Base-by-base conservation (phyloP, 2,113 vertebrate genomes). In the Phyllostomus discolor region DNA sequence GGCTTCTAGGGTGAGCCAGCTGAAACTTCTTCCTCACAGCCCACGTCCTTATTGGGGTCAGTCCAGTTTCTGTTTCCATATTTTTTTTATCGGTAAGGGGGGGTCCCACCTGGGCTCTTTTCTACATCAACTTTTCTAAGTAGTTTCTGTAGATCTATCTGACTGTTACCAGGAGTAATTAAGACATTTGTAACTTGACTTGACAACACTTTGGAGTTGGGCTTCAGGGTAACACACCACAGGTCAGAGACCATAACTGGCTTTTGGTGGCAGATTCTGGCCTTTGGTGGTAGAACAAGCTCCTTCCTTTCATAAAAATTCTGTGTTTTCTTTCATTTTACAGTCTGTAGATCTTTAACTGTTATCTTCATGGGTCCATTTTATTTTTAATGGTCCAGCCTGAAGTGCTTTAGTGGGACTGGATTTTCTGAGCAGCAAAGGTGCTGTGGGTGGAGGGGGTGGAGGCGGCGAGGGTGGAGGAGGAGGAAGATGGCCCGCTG, bases 21-120 rank as follows among this genome's bases (percentile, higher is more conserved):
- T 99, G 98, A 88, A 98, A 99, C 48, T 99, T 98, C 95, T 97
- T 98, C 91, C 98, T 98, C 4, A 99, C 97, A 11, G 98, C 99
- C 84, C 75, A 97, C 1, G 98, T 99, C 98, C 99, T 98, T 69
- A 99, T 89, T 2, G 99, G 98, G 1, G 98, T 99, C 76, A 99
- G 70, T 64, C 98, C 98, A 88, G 98, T 98, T 41, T 99, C 99
- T 73, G 98, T 98, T 1, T 98, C 99, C 15, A 89, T 91, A 96
- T 99, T 99, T 90, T 99, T 99, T 96, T 99, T 99, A 41, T 90
- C 98, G 2, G 95, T 98, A 22, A 99, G 92, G 8, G 99, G 38
- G 99, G 31, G 99, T 99, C 78, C 99, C 98, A 46, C 99, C 99
- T 54, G 99, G 99, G 92, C 99, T 99, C 82, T 99, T 98, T 69